phyloP scores from a whole-genome alignment of 2,888 invertebrate species.

The Cinara cedri region DNA sequence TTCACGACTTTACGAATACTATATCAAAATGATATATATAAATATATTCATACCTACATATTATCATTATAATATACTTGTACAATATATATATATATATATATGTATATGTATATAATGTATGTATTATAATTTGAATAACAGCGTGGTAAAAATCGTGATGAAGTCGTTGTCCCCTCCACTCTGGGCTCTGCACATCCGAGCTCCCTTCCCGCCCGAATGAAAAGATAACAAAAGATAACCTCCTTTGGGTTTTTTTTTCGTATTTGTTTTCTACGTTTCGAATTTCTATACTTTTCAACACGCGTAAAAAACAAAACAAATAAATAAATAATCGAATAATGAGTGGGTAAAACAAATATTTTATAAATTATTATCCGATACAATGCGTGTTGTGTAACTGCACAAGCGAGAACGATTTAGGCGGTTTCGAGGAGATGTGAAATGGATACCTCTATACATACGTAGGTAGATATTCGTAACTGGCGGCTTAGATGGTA shows the following conservation, averaged over 20 bases:
- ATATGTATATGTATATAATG: too few species aligned
- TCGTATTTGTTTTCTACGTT: constrained; percentile 27
- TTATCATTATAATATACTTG: too few species aligned
- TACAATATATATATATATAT: too few species aligned
- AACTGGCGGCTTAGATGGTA: constrained; percentile 10
- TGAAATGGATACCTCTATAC: constrained; percentile 14
- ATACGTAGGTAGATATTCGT: not conserved
- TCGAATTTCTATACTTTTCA: constrained; percentile 1
- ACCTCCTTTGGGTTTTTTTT: constrained; percentile 37
- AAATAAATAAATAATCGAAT: too few species aligned
- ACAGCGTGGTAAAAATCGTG: constrained; percentile 18
- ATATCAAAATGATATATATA: too few species aligned
- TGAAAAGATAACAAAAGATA: constrained; percentile 24
- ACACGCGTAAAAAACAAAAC: not conserved
- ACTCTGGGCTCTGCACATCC: not conserved
- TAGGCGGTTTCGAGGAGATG: not conserved
- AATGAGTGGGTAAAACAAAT: not conserved
- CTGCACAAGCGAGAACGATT: not conserved
- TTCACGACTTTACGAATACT: too few species aligned
- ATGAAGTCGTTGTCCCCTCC: not conserved
- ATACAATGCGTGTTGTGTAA: not conserved
- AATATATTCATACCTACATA: too few species aligned
- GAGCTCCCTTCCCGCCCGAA: too few species aligned
- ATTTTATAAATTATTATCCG: not conserved
- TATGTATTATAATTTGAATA: constrained; percentile 17